Conservation (phyloP, 1,140 invertebrate genomes). For the Pseudomyrmex cubaensis region DNA sequence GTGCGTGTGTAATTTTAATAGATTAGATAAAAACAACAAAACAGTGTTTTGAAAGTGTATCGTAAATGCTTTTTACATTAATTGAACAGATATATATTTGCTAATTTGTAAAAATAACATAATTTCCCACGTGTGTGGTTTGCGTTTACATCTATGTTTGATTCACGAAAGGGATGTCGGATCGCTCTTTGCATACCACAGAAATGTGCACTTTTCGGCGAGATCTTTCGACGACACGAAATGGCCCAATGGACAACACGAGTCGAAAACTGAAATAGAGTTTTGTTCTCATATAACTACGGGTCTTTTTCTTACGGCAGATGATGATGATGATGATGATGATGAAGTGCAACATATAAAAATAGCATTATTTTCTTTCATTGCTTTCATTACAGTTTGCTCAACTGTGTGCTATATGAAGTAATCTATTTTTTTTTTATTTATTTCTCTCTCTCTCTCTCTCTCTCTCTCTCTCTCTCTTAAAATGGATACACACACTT, state of each 20-base stretch:
- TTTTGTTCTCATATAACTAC: constrained; percentile 65
- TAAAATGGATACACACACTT: constrained; percentile 56
- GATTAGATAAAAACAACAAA: not conserved
- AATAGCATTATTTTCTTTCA: constrained; percentile 76
- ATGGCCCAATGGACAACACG: constrained; percentile 62
- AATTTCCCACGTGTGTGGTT: not conserved
- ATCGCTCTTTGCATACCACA: not conserved
- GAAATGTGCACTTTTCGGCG: not conserved
- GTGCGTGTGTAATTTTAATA: constrained; percentile 5
- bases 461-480: constrained; percentile 23
- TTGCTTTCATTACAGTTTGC: constrained; percentile 74
- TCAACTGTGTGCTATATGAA: constrained; percentile 72
- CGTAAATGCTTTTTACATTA: constrained; percentile 4
- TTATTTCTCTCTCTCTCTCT: constrained; percentile 40
- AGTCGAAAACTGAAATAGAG: constrained; percentile 58
- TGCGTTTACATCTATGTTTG: constrained; percentile 8
- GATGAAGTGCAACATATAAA: constrained; percentile 74
- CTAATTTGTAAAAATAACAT: constrained; percentile 14
- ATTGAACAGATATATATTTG: not conserved
- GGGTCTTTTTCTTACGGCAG: constrained; percentile 64
- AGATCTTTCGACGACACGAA: constrained; percentile 53
- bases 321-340: constrained; percentile 69
- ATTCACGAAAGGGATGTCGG: not conserved
- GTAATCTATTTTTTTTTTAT: constrained; percentile 72
- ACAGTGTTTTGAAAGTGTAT: not conserved